A percentile compares a stretch with the other conserved stretches of the same genome.
Conservation (phyloP, 2,888 invertebrate genomes). For the Caenorhabditis imperialis region DNA sequence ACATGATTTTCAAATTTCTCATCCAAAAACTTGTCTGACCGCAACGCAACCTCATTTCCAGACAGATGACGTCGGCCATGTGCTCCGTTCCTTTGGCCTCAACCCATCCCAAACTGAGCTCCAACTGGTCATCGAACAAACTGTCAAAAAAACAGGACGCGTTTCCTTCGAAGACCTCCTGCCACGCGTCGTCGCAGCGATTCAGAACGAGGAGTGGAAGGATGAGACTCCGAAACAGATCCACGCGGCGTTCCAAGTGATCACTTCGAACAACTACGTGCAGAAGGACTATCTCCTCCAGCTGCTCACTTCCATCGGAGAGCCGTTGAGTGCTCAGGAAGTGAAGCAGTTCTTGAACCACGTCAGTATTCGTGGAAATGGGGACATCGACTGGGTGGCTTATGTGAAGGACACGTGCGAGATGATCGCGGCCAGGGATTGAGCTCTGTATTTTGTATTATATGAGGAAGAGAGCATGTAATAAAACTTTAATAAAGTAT, state of each 20-base stretch:
- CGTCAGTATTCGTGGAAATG: slow-evolving; percentile 60
- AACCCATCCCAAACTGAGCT: slow-evolving; percentile 53
- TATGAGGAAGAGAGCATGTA: no score
- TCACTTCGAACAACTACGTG: slow-evolving; percentile 51
- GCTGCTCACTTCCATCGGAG: slow-evolving; percentile 55
- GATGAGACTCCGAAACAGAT: slow-evolving; percentile 47
- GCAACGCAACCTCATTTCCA: no score
- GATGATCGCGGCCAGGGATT: slow-evolving; percentile 51
- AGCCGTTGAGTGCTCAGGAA: slow-evolving; percentile 65
- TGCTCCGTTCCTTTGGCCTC: slow-evolving; percentile 56
- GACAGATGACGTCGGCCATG: slow-evolving; percentile 51
- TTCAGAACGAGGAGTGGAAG: slow-evolving; percentile 57
- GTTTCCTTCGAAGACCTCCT: slow-evolving; percentile 55
- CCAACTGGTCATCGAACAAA: slow-evolving; percentile 44
- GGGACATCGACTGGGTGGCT: slow-evolving; percentile 66
- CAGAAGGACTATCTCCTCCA: slow-evolving; percentile 48
- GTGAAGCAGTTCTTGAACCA: slow-evolving; percentile 68
- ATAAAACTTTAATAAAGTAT: no score
- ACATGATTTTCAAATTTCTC: no score
- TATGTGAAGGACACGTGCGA: slow-evolving; percentile 64
- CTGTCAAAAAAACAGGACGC: slow-evolving; percentile 34
- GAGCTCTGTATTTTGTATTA: not conserved
- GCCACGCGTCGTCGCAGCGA: slow-evolving; percentile 54
- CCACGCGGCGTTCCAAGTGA: slow-evolving; percentile 52
- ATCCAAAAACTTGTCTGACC: no score